Percentiles rank a stretch among this genome's conserved stretches.
Evolutionary conservation across 1,140 invertebrate genomes (phyloP).

Genomic region (Chrysopa pallens): DNA sequence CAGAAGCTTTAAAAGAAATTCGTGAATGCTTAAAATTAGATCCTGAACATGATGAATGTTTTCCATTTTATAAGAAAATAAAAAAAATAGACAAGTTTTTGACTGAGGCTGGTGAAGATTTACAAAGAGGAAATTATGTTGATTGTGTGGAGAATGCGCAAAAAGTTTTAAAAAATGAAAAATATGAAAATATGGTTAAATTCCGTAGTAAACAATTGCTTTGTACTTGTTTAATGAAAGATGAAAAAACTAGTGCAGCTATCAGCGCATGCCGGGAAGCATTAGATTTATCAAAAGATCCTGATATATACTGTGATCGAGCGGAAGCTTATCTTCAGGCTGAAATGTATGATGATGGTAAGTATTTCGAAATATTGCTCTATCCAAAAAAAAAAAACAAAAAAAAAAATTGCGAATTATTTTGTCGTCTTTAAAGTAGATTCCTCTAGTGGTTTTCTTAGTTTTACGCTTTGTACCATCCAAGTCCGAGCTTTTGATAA

Average conservation of each 20-base stretch:
- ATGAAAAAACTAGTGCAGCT: conserved; percentile 42
- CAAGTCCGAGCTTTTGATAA: no score
- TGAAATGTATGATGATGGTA: conserved; percentile 87
- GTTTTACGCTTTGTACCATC: no score
- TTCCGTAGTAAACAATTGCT: conserved; percentile 54
- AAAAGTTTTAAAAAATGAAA: conserved; percentile 48
- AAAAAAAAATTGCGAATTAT: no score
- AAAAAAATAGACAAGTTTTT: conserved; percentile 89
- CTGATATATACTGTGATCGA: conserved; percentile 69
- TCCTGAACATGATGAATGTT: conserved; percentile 93
- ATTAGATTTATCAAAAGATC: conserved; percentile 56
- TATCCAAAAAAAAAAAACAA: conserved; percentile 2
- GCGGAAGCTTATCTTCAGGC: conserved; percentile 80
- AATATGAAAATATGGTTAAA: conserved; percentile 47
- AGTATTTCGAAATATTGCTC: neutral
- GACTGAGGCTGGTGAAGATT: conserved; percentile 46
- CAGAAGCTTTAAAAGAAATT: conserved; percentile 80
- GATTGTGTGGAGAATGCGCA: conserved; percentile 60
- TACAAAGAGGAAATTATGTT: conserved; percentile 47
- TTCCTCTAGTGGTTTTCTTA: no score
- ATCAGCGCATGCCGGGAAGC: conserved; percentile 66
- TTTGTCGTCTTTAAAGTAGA: no score
- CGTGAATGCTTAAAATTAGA: conserved; percentile 95
- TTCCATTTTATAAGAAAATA: conserved; percentile 89
- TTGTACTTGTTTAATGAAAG: conserved; percentile 55